Evolutionary conservation across 2,113 vertebrate species (phyloP).

Genomic region (Neoarius graeffei): DNA sequence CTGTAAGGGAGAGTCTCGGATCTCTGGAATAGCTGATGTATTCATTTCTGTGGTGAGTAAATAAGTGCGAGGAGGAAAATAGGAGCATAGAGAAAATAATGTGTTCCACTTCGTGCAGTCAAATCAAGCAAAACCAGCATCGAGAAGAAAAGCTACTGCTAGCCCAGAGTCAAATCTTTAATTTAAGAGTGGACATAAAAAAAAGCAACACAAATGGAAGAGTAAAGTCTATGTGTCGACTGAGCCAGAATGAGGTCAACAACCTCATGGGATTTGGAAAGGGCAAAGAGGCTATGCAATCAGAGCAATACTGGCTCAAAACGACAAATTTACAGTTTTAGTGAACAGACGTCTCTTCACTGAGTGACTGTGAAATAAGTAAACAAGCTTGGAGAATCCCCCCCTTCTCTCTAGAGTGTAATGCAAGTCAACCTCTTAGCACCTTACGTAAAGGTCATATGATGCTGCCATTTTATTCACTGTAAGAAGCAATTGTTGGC

Average conservation of each 20-base stretch:
- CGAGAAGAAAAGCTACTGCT: slow-evolving; percentile 32
- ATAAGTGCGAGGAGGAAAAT: background rate
- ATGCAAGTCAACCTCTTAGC: slow-evolving; percentile 21
- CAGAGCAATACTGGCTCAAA: background rate
- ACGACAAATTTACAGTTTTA: background rate
- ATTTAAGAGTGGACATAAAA: background rate
- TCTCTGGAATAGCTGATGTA: slow-evolving; percentile 1
- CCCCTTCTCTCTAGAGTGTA: background rate
- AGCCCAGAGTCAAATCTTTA: slow-evolving; percentile 35
- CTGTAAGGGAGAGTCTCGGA: background rate
- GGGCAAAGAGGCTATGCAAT: background rate
- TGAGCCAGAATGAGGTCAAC: slow-evolving; percentile 44
- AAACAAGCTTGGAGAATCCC: background rate
- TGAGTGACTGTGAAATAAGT: slow-evolving; percentile 9
- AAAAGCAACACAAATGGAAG: slow-evolving; percentile 26
- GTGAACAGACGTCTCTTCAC: background rate
- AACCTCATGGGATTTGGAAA: slow-evolving; percentile 28
- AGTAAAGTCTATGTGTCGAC: background rate
- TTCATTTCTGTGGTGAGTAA: background rate
- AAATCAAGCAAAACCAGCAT: slow-evolving; percentile 24
- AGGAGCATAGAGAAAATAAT: background rate
- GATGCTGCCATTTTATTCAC: slow-evolving; percentile 56
- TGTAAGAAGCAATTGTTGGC: slow-evolving; percentile 61
- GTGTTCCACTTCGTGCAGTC: background rate
- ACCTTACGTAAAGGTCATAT: slow-evolving; percentile 68